Base-by-base conservation (phyloP, 2,888 invertebrate species). In the Melanophora roralis region DNA sequence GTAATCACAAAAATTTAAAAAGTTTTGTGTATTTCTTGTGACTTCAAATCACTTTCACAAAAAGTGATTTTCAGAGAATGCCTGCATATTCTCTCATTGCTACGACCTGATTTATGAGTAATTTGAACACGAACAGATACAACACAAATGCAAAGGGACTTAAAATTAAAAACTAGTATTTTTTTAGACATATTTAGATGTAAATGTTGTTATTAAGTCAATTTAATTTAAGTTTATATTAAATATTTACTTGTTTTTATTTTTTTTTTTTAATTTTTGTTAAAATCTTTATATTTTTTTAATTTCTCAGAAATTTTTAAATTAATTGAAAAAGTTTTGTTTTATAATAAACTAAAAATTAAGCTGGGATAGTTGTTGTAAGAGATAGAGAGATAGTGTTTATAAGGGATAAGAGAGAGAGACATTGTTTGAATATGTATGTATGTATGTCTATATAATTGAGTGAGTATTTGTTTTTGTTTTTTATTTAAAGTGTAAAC, bases 161-260 rank as follows among this genome's bases (percentile, higher is more conserved):
- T 75, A 38, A 75, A 68, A 68, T 53, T 34, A 36, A 23, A 57
- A 71, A 59, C 59, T 53, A 71, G 53, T 69, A 69, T 60, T 51
- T 11, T 27, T 27, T 27, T 27, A 27, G 6, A 27, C 6, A 47
- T 55, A 27, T 27, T 65, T 23, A n/a, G n/a, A 7, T 40, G 36
- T 51, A 34, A 51, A 62, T 47, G 34, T 45, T 60, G 62, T 76
- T 69, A 21, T 45, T 67, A 72, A 78, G 60, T 72, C 49, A 65
- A 71, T 74, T 71, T 74, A 51, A 65, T 74, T 78, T 59, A 71
- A 74, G 64, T 75, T 47, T 77, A 69, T 79, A 74, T 75, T 65
- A 71, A 75, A 79, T 75, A 71, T 75, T 71, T 75, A 67, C 60
- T 79, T 78, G 45, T 8, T 36, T 16, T 27, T 6, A 27, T 27